phyloP scores from a whole-genome alignment of 1,140 invertebrate species.

The Campoletis sonorensis region DNA sequence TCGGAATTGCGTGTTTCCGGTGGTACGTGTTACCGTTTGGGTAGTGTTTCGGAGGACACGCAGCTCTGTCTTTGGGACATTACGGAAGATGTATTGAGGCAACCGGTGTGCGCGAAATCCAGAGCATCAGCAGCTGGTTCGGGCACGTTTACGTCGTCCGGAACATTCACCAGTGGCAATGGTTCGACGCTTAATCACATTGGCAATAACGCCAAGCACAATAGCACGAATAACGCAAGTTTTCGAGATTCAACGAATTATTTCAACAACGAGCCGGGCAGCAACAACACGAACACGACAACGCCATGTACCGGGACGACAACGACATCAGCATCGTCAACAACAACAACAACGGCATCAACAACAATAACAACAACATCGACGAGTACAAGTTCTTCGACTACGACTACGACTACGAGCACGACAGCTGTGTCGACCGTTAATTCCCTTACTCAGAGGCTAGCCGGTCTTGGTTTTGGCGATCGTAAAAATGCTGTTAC shows the following conservation, averaged over 20 bases:
- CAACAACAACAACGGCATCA: constrained; percentile 62
- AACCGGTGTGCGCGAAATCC: constrained; percentile 78
- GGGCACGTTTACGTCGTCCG: constrained; percentile 65
- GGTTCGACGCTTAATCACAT: constrained; percentile 69
- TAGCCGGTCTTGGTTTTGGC: constrained; percentile 81
- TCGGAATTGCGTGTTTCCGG: constrained; percentile 78
- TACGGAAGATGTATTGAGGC: constrained; percentile 93
- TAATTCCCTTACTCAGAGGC: constrained; percentile 81
- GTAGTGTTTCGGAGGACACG: constrained; percentile 99
- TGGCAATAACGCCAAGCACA: constrained; percentile 68
- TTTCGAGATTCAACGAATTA: constrained; percentile 64
- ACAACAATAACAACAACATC: constrained; percentile 58
- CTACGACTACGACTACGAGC: constrained; percentile 56
- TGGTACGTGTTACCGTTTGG: constrained; percentile 89
- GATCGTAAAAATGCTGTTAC: constrained; percentile 79
- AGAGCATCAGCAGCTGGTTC: constrained; percentile 68
- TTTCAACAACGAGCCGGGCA: constrained; percentile 61
- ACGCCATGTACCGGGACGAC: constrained; percentile 28
- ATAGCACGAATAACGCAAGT: constrained; percentile 69
- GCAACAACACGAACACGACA: constrained; percentile 63
- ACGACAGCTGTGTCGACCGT: constrained; percentile 74
- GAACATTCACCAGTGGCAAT: constrained; percentile 72
- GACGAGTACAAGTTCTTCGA: constrained; percentile 64
- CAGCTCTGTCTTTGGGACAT: constrained; percentile 99
- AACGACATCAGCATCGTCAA: constrained; percentile 48